These are phyloP conservation scores for Desoria tigrina DNA, from an alignment of 2,888 invertebrate genomes.

Conservation along the genomic window DNA sequence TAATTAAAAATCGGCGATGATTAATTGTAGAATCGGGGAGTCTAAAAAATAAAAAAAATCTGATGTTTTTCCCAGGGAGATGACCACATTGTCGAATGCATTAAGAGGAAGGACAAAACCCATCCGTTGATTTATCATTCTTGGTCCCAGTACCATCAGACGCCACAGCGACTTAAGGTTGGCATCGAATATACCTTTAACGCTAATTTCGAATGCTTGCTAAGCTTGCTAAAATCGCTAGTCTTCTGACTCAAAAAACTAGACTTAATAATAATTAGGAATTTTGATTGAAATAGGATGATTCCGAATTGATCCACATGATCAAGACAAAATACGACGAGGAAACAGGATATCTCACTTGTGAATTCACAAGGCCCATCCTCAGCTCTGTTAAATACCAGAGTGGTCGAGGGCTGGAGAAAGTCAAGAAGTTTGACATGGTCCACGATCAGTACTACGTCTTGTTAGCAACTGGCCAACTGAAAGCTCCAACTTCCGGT, in stretches of 20 bases:
- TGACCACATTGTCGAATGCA: constrained; percentile 35
- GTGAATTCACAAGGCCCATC: constrained; percentile 19
- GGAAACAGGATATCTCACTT: not conserved
- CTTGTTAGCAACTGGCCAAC: constrained; percentile 26
- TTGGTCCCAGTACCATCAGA: constrained; percentile 11
- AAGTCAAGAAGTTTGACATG: not conserved
- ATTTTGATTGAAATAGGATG: constrained; percentile 16
- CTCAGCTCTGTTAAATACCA: not conserved
- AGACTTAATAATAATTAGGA: too few species aligned
- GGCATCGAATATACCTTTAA: too few species aligned
- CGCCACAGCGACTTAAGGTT: constrained; percentile 25
- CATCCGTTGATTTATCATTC: constrained; percentile 18
- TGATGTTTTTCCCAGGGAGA: constrained; percentile 20
- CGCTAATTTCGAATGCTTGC: too few species aligned
- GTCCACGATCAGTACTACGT: constrained; percentile 21
- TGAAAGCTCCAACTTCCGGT: constrained; percentile 17
- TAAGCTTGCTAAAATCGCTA: too few species aligned
- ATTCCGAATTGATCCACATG: constrained; percentile 17
- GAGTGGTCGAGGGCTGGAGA: not conserved
- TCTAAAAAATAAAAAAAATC: not conserved
- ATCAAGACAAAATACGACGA: constrained; percentile 7
- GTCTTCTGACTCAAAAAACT: too few species aligned
- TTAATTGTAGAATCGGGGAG: too few species aligned
- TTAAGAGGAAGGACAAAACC: not conserved
- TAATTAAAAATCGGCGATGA: too few species aligned